These are phyloP conservation scores for Polypterus bichir DNA, from an alignment of 2,113 vertebrate species.

Conservation along the genomic window DNA sequence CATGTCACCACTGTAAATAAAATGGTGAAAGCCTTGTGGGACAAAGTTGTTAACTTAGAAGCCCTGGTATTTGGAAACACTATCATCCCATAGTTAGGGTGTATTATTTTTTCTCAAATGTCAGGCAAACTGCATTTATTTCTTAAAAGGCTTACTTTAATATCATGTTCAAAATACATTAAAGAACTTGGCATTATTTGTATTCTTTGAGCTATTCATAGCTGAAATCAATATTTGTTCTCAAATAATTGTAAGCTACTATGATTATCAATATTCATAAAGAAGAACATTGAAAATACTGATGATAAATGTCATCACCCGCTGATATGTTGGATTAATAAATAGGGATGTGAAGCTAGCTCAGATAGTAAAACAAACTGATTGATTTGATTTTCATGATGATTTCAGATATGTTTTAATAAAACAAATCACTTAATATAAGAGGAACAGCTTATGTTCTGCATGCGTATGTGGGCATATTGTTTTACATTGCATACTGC, in stretches of 20 bases:
- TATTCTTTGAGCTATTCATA: not conserved
- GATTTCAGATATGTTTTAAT: slow-evolving; percentile 1
- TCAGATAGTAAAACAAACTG: not conserved
- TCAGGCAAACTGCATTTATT: not conserved
- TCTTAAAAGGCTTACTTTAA: not conserved
- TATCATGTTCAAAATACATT: not conserved
- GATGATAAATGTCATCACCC: slow-evolving; percentile 5
- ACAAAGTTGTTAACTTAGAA: no score
- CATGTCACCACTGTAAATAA: no score
- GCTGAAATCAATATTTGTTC: not conserved
- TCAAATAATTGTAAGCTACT: not conserved
- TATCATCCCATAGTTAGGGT: no score
- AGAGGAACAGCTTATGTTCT: not conserved
- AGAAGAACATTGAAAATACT: not conserved
- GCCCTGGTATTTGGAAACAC: no score
- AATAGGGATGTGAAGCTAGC: not conserved
- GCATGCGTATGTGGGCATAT: not conserved
- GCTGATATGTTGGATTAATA: slow-evolving; percentile 1
- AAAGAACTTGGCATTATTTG: not conserved
- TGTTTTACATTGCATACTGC: no score
- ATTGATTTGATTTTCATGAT: not conserved
- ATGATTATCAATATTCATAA: slow-evolving; percentile 4
- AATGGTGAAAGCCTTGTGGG: no score
- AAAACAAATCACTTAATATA: not conserved
- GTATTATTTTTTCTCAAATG: not conserved